Evolutionary conservation across 1,140 invertebrate genomes (phyloP), one percentile per base, ranked within the genome.

Genomic region (Augochlora pura): DNA sequence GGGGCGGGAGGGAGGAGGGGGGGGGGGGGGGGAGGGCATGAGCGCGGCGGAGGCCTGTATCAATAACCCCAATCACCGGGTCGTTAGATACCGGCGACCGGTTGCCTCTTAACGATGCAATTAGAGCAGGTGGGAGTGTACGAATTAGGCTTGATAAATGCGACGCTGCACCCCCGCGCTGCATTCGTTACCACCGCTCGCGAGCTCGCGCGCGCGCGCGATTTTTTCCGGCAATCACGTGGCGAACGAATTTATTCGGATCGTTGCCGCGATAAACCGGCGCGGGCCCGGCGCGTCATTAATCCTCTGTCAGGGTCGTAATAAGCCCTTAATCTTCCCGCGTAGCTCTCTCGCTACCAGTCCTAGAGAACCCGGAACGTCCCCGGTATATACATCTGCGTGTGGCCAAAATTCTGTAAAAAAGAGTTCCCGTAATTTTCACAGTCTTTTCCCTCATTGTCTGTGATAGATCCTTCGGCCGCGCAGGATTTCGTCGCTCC

Each of bases 301-400:
- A 84, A 84, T 84, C 82, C 66, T 67, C 81, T 73, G 83, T 83
- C 83, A 42, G 66, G 68, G 66, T 59, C 49, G 81, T 84, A 84
- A 84, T 84, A 84, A 84, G 83, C 70, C 81, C 54, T 84, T 83
- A 84, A 84, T 83, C 83, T 83, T 64, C 46, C 14, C 67, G 67
- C 38, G 25, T n/a, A 18, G 32, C n/a, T n/a, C 25, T 66, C n/a
- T n/a, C 25, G 70, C 83, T 83, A 84, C 81, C 62, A 80, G 38
- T 25, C 27, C 49, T 16, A 52, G 10, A 65, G 74, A 70, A 52
- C 49, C 49, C 52, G 46, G 27, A 9, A 42, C 10, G 12, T 42
- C 42, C 42, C 42, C n/a, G n/a, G n/a, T n/a, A n/a, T n/a, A n/a
- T n/a, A n/a, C n/a, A n/a, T n/a, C n/a, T n/a, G n/a, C n/a, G n/a